These are phyloP conservation scores for Palythoa caribaeorum DNA, from an alignment of 92 coral and sea anemone species.

Conservation along the genomic window DNA sequence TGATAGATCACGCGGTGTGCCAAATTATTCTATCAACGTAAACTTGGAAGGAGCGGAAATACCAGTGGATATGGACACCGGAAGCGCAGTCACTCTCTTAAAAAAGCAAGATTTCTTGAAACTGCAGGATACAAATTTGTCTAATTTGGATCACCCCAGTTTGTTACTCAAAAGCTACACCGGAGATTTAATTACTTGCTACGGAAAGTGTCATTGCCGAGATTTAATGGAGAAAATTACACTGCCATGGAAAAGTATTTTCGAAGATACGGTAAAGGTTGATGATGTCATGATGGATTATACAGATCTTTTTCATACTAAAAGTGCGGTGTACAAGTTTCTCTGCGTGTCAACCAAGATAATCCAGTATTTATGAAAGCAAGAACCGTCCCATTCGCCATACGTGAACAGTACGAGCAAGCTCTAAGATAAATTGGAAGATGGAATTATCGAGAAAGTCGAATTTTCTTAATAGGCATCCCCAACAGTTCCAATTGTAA, in stretches of 20 bases:
- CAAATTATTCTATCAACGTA: constrained; percentile 40
- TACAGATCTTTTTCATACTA: constrained; percentile 48
- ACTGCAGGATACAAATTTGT: constrained; percentile 27
- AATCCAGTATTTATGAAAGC: not conserved
- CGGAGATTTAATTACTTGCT: constrained; percentile 43
- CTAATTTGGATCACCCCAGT: constrained; percentile 31
- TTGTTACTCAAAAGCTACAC: constrained; percentile 52
- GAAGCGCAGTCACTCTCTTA: constrained; percentile 57
- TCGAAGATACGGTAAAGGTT: constrained; percentile 37
- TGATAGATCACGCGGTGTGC: not conserved
- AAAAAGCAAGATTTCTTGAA: constrained; percentile 22
- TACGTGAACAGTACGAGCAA: constrained; percentile 52
- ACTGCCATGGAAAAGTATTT: constrained; percentile 59
- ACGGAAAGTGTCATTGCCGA: constrained; percentile 53
- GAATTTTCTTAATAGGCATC: too few species aligned
- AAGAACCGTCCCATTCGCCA: constrained; percentile 63
- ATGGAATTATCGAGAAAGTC: too few species aligned
- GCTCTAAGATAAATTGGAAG: not conserved
- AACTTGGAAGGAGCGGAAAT: constrained; percentile 35
- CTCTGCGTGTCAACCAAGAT: too few species aligned
- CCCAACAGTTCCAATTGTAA: too few species aligned
- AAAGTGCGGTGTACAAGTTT: too few species aligned
- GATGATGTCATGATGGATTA: constrained; percentile 58
- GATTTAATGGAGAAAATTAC: constrained; percentile 61
- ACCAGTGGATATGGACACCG: constrained; percentile 58